Conservation (phyloP, 2,797 vertebrate species). For the Rhodeus uyekii region DNA sequence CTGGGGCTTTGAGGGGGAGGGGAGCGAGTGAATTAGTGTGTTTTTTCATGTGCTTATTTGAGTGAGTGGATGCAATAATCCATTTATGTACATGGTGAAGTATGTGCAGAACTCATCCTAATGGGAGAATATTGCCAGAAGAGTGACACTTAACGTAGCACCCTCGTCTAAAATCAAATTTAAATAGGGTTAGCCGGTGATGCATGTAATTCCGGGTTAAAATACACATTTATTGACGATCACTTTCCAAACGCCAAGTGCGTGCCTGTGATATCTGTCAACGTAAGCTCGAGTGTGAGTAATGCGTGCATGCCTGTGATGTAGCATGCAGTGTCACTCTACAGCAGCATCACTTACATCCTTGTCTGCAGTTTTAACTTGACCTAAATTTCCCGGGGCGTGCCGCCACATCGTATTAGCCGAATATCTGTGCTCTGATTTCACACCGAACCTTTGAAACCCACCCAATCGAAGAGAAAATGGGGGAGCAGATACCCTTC, state of each 20-base stretch:
- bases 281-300: not conserved
- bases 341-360: constrained; percentile 58
- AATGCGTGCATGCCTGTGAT: not conserved
- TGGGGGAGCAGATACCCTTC: constrained; percentile 67
- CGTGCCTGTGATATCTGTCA: not conserved
- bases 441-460: constrained; percentile 78
- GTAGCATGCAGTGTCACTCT: constrained; percentile 24
- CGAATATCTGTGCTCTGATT: constrained; percentile 66
- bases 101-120: constrained; percentile 35
- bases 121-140: constrained; percentile 15
- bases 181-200: not conserved
- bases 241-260: not conserved
- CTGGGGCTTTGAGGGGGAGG: constrained; percentile 59
- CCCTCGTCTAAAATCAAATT: constrained; percentile 18
- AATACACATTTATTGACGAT: not conserved
- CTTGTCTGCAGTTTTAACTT: constrained; percentile 78
- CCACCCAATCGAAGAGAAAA: constrained; percentile 82
- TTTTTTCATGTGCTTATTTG: constrained; percentile 36
- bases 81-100: constrained; percentile 57
- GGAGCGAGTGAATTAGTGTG: constrained; percentile 1
- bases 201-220: constrained; percentile 1
- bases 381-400: constrained; percentile 86
- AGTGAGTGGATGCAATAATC: constrained; percentile 46
- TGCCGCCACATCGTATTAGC: constrained; percentile 86
- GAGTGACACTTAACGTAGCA: not conserved